Evolutionary conservation across 1,140 invertebrate species (phyloP).

Genomic region (Prorops nasuta): DNA sequence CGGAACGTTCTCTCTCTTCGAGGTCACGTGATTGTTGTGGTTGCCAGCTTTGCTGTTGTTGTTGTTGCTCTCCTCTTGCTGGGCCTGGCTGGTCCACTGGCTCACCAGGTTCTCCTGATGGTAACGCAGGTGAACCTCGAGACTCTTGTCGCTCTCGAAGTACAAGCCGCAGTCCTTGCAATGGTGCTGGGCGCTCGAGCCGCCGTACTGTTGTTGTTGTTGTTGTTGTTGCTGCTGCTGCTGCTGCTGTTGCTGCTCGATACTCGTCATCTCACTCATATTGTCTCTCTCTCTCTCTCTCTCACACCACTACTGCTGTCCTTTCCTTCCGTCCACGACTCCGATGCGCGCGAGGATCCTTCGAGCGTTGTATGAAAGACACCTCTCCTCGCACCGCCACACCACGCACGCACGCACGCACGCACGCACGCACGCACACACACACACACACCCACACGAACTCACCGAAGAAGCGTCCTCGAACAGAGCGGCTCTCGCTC

Average conservation of each 20-base stretch:
- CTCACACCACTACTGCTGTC: slow-evolving; percentile 1
- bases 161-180: slow-evolving; percentile 74
- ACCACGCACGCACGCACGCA: too few relatives aligned
- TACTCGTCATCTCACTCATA: slow-evolving; percentile 52
- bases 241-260: slow-evolving; percentile 25
- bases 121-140: slow-evolving; percentile 76
- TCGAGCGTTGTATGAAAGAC: neutral
- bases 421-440: too few relatives aligned
- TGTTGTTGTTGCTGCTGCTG: slow-evolving; percentile 29
- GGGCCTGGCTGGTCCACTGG: slow-evolving; percentile 69
- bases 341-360: too few relatives aligned
- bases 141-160: slow-evolving; percentile 71
- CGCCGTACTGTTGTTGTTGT: slow-evolving; percentile 35
- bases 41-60: slow-evolving; percentile 61
- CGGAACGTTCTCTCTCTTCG: too few relatives aligned
- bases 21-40: slow-evolving; percentile 56
- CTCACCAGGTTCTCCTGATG: slow-evolving; percentile 74
- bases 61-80: slow-evolving; percentile 66
- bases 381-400: neutral
- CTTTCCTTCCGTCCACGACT: too few relatives aligned
- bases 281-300: slow-evolving; percentile 20
- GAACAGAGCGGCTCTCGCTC: too few relatives aligned
- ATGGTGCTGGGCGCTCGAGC: slow-evolving; percentile 56
- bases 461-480: too few relatives aligned
- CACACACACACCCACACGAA: too few relatives aligned